These are phyloP conservation scores for Antrozous pallidus DNA, from an alignment of 2,797 vertebrate species.

Conservation along the genomic window DNA sequence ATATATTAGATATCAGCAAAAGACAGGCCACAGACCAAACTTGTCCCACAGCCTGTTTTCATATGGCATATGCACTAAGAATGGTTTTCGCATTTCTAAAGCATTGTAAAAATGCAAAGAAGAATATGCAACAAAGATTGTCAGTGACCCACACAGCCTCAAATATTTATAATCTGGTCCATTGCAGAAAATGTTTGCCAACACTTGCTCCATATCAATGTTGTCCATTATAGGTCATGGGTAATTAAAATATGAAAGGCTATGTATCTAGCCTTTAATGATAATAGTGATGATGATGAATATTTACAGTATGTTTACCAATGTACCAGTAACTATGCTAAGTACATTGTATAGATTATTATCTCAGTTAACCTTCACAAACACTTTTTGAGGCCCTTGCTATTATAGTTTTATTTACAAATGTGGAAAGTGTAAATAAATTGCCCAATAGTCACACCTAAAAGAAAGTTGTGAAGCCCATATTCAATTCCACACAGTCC, in stretches of 20 bases:
- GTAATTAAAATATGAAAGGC: not conserved
- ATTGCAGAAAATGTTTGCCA: constrained; percentile 21
- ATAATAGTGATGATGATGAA: not conserved
- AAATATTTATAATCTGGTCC: not conserved
- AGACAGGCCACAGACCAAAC: not conserved
- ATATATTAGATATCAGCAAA: constrained; percentile 14
- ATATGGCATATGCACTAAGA: not conserved
- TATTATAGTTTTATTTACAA: not conserved
- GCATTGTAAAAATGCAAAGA: not conserved
- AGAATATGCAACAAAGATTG: not conserved
- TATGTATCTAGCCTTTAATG: not conserved
- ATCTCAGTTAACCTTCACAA: constrained; percentile 32
- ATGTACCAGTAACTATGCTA: not conserved
- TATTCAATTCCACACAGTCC: not conserved
- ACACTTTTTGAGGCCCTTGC: not conserved
- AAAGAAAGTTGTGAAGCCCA: not conserved
- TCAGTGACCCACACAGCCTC: not conserved
- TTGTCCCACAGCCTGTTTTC: not conserved
- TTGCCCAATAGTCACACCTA: not conserved
- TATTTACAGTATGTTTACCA: not conserved
- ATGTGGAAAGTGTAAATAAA: not conserved
- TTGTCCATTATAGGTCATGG: not conserved
- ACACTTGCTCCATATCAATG: not conserved
- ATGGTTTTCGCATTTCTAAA: constrained; percentile 3
- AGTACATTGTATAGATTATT: not conserved